These are phyloP conservation scores for Acanthoscelides obtectus DNA, from an alignment of 2,888 invertebrate species.

Conservation along the genomic window DNA sequence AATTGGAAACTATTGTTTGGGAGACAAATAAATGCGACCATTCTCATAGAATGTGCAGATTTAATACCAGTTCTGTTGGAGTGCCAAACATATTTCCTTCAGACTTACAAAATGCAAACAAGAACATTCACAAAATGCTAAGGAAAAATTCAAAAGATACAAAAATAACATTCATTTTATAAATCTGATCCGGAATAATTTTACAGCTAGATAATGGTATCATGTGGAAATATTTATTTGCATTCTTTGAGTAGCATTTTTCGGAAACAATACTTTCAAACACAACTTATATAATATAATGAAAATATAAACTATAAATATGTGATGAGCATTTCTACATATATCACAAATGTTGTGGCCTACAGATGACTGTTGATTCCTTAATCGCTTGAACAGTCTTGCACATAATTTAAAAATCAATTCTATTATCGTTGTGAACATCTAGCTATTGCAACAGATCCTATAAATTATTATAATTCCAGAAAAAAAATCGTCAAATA, in stretches of 20 bases:
- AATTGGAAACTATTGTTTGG: neutral
- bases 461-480: too few relatives aligned
- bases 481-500: too few relatives aligned
- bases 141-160: conserved; percentile 20
- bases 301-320: conserved; percentile 30
- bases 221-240: conserved; percentile 15
- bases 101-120: neutral
- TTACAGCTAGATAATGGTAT: conserved; percentile 11
- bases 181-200: conserved; percentile 21
- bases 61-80: neutral
- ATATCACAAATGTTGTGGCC: conserved; percentile 42
- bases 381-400: conserved; percentile 13
- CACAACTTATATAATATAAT: conserved; percentile 11
- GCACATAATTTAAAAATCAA: neutral
- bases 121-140: neutral
- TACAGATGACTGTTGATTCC: conserved; percentile 26
- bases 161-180: conserved; percentile 25
- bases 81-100: neutral
- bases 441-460: neutral
- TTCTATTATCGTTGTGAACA: conserved; percentile 1
- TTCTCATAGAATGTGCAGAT: neutral
- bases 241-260: conserved; percentile 7
- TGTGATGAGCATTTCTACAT: conserved; percentile 44
- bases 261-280: conserved; percentile 3
- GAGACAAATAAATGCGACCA: too few relatives aligned